Evolutionary conservation across 2,113 vertebrate genomes (phyloP).

Genomic region (Notiomystis cincta): DNA sequence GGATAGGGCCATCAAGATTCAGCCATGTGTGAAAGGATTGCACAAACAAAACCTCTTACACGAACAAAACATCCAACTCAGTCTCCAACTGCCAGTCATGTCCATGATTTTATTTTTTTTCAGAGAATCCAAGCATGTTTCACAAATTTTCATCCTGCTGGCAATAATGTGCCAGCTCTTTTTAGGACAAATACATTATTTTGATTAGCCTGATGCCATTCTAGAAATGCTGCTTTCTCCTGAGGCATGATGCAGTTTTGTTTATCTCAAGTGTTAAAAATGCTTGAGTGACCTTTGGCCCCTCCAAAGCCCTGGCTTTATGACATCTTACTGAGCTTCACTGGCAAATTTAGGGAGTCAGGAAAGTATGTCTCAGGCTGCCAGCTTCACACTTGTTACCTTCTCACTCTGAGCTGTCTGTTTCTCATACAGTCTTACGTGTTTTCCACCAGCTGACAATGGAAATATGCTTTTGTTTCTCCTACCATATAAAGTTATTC

Average conservation of each 20-base stretch:
- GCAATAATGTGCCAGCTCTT: constrained; percentile 13
- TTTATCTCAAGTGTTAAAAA: constrained; percentile 31
- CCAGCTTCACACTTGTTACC: background rate
- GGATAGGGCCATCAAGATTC: background rate
- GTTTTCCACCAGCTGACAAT: background rate
- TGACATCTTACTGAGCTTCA: background rate
- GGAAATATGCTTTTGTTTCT: background rate
- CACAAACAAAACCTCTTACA: background rate
- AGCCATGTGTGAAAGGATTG: background rate
- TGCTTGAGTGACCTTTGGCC: background rate
- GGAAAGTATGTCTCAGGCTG: background rate
- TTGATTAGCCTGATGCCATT: background rate
- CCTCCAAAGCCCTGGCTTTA: background rate
- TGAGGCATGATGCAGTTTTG: background rate
- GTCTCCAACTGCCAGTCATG: background rate
- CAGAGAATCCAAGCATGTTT: background rate
- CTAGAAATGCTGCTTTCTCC: background rate
- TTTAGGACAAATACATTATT: background rate
- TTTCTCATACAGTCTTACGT: background rate
- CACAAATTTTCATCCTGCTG: background rate
- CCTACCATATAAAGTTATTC: background rate
- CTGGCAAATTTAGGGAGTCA: background rate
- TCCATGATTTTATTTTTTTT: background rate
- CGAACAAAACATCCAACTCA: background rate
- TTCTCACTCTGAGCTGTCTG: background rate